Conservation (phyloP, 2,888 invertebrate genomes). For the Drosophila mulleri region DNA sequence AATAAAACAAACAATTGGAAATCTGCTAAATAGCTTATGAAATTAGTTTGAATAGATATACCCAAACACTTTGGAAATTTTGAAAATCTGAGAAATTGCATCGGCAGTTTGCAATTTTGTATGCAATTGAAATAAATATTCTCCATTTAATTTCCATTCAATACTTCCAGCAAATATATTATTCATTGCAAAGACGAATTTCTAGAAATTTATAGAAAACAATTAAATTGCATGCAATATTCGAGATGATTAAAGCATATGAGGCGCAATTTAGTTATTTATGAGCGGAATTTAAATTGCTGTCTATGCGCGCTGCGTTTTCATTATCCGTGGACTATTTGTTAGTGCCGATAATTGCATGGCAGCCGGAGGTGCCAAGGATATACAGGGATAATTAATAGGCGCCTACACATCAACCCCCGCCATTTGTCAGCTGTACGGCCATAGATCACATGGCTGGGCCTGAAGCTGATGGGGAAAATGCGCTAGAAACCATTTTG, state of each 20-base stretch:
- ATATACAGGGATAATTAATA: slow-evolving; percentile 56
- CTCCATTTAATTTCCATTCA: neutral
- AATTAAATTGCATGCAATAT: neutral
- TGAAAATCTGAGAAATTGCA: no score
- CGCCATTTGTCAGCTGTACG: slow-evolving; percentile 60
- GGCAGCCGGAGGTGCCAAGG: slow-evolving; percentile 7
- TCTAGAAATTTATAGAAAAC: neutral
- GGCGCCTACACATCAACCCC: slow-evolving; percentile 22
- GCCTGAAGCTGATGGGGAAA: slow-evolving; percentile 39
- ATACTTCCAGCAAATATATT: neutral
- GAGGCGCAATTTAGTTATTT: slow-evolving; percentile 20
- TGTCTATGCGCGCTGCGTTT: slow-evolving; percentile 9
- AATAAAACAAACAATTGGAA: no score
- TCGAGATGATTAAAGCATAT: slow-evolving; percentile 1
- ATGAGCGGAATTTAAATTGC: slow-evolving; percentile 22
- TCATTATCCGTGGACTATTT: slow-evolving; percentile 54
- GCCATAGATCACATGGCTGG: slow-evolving; percentile 46
- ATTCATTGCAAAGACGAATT: neutral
- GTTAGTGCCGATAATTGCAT: slow-evolving; percentile 48
- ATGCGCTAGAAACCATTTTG: slow-evolving; percentile 58
- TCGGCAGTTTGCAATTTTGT: neutral
- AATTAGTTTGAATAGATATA: no score
- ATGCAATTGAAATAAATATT: neutral
- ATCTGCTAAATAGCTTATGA: no score
- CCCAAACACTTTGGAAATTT: no score